A percentile compares a stretch with the other conserved stretches of the same genome.
Conservation (phyloP, 2,113 vertebrate species). For the Crotalus horridus region DNA sequence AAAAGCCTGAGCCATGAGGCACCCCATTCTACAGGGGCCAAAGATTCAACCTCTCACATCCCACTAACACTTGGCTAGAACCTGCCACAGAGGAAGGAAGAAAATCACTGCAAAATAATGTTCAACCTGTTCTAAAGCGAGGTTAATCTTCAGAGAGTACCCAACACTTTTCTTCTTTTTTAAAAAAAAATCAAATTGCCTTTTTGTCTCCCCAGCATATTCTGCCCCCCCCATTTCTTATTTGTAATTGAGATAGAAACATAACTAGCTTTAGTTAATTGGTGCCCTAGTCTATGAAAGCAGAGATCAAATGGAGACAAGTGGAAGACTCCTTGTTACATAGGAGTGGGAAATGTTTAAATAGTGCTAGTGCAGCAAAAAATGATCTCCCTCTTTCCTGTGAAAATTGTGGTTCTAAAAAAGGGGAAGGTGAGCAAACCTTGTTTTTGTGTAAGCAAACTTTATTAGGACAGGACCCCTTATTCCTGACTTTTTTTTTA, state of each 20-base stretch:
- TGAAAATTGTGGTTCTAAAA: neutral
- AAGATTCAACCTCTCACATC: neutral
- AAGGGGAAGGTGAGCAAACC: neutral
- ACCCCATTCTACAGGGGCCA: neutral
- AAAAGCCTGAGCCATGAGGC: neutral
- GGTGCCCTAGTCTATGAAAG: neutral
- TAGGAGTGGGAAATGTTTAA: neutral
- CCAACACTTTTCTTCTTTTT: neutral
- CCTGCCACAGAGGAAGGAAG: neutral
- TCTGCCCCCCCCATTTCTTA: neutral
- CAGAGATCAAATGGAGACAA: neutral
- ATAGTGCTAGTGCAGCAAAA: neutral
- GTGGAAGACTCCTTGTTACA: neutral
- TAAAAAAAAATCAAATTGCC: neutral
- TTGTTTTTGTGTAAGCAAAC: neutral
- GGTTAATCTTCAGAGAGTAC: neutral
- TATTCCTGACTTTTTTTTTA: neutral
- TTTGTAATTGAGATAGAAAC: neutral
- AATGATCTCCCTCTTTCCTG: neutral
- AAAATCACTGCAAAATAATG: neutral
- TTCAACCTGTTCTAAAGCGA: neutral
- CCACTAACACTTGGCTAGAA: neutral
- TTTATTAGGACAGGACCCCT: neutral
- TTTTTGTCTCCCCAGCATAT: neutral
- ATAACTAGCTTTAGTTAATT: neutral